Base-by-base conservation (phyloP, 1,140 invertebrate species). In the Zaprionus camerounensis region DNA sequence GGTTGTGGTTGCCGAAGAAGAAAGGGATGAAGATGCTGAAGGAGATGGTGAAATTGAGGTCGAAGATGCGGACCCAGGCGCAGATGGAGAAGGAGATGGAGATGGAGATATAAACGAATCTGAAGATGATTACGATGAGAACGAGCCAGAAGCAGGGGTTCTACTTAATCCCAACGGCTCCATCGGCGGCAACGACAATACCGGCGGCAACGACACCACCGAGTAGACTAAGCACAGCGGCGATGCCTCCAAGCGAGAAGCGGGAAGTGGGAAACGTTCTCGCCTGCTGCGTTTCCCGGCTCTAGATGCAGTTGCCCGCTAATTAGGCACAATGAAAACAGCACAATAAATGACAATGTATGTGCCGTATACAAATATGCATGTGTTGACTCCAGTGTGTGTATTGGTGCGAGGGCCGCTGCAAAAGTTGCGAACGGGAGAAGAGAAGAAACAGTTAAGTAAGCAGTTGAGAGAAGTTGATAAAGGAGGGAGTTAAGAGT, bases 121-220 rank as follows among this genome's bases (percentile, higher is more conserved):
- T 11, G 46, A 17, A 0, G 51, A 55, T 24, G 26, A 57, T 34
- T 34, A 34, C 56, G 56, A 58, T 1, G 13, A n/a, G 0, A 28
- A 1, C 24, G 13, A 31, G 15, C 31, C 31, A 11, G 31, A 34
- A 1, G 15, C 28, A 0, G 49, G n/a, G 36, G 53, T 26, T 3
- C 6, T 9, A 2, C 3, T 17, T 1, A 38, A 67, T 26, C 12
- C 12, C 9, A 22, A 26, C n/a, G 46, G 65, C n/a, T 62, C 65
- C 46, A 74, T 74, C 12, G 71, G 71, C 13, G 71, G 71, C 28
- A 74, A 56, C 22, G 71, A 74, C 44, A 13, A 20, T 9, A 53
- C 64, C 17, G 12, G 31, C 31, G 31, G 31, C 31, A 9, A 34
- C 17, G 71, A 73, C 28, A 15, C 20, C 12, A 46, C 66, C 22